These are phyloP conservation scores for Furcula furcula DNA, from an alignment of 2,888 invertebrate species.

Conservation along the genomic window DNA sequence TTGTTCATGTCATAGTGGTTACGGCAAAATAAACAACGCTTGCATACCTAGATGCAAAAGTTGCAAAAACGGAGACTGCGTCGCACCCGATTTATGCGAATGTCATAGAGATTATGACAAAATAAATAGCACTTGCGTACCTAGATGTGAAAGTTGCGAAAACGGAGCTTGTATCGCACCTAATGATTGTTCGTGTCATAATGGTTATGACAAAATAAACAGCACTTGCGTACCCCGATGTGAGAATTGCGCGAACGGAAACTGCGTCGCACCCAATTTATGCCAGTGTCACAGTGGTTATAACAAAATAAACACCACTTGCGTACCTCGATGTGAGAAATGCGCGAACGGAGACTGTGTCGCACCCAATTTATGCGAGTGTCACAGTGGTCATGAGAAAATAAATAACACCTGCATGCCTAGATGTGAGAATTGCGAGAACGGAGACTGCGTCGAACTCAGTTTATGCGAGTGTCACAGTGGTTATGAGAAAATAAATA, in stretches of 20 bases:
- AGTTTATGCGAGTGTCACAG: conserved; percentile 24
- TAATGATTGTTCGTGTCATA: conserved; percentile 31
- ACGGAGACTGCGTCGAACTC: conserved; percentile 43
- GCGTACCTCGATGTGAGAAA: background rate
- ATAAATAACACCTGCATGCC: conserved; percentile 22
- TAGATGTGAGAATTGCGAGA: conserved; percentile 32
- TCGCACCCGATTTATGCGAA: background rate
- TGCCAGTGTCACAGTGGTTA: conserved; percentile 23
- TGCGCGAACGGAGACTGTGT: conserved; percentile 24
- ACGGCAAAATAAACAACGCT: background rate
- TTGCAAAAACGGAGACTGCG: background rate
- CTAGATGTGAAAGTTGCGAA: conserved; percentile 29
- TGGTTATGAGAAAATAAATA: conserved; percentile 25
- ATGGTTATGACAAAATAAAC: conserved; percentile 14
- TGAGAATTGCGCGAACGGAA: conserved; percentile 17
- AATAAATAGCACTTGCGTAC: conserved; percentile 22
- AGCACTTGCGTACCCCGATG: background rate
- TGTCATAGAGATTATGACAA: background rate
- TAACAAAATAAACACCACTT: background rate
- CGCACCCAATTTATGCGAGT: conserved; percentile 8
- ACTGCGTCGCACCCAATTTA: conserved; percentile 19
- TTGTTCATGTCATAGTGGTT: background rate
- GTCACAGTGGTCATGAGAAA: conserved; percentile 8
- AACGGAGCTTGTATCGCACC: conserved; percentile 35
- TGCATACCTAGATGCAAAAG: background rate